Evolutionary conservation across 2,888 invertebrate species (phyloP), one percentile per base, ranked within the genome.

Genomic region (Nemotelus nigrinus): DNA sequence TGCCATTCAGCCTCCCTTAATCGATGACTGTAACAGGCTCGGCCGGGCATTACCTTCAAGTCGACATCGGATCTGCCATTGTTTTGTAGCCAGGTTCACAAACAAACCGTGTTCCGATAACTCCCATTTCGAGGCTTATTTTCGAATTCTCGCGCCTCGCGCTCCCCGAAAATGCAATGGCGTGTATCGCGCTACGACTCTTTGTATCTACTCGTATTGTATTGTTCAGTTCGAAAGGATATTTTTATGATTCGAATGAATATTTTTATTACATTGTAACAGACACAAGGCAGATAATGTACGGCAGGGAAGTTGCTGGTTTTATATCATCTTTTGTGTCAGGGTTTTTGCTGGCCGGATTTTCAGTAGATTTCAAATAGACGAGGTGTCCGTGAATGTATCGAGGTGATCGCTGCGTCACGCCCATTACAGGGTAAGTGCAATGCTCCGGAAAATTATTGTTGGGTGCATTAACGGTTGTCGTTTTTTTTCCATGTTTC

Each of bases 211-310:
- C 25, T 25, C 25, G 25, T 25, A 6, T 4, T 10, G 65, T 44
- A 4, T 45, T 25, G 25, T 65, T 65, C 65, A 65, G 47, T 65
- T 65, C 45, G 65, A 45, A 65, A 65, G 65, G 65, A 65, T 65
- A 65, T 65, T 65, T 65, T 65, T 65, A 65, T 65, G 44, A 65
- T 65, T 65, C 65, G 45, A 65, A 65, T 63, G 63, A 63, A 63
- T 63, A 63, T 63, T 63, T 63, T 63, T 63, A 63, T 63, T 39
- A 63, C 43, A 43, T 25, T 6, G 43, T 39, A 63, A 5, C 47
- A 8, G 50, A 50, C 10, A 63, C 63, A 8, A 10, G 10, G 57
- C 25, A 3, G n/a, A 57, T 8, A 10, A n/a, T 10, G 5, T 3
- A 45, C 47, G n/a, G 47, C n/a, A 65, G 65, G 65, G 65, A 65